These are phyloP conservation scores for Corella eumyota DNA, from an alignment of 23 tunicate genomes.

Conservation along the genomic window DNA sequence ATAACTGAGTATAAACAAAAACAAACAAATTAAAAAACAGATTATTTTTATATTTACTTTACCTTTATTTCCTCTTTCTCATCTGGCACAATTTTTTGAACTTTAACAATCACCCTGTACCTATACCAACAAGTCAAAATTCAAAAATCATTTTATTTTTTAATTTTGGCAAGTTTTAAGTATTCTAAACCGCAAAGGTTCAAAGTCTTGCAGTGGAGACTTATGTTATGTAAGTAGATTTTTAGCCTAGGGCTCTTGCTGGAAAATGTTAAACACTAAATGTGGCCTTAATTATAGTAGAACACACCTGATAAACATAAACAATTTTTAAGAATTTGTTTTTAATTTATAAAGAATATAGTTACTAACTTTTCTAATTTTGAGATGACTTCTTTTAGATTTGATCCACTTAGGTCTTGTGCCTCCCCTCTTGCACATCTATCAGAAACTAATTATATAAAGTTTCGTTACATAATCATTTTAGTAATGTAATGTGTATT, in stretches of 20 bases:
- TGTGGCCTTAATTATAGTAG: background rate
- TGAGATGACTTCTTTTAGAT: constrained; percentile 42
- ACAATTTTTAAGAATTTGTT: background rate
- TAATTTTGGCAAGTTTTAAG: no score
- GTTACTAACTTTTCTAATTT: constrained; percentile 22
- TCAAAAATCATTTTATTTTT: no score
- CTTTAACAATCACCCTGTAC: constrained; percentile 50
- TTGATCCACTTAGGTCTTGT: constrained; percentile 70
- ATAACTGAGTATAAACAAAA: no score
- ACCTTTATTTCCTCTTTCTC: constrained; percentile 46
- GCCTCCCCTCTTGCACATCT: constrained; percentile 66
- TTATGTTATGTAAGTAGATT: no score
- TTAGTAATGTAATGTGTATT: no score
- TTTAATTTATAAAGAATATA: no score
- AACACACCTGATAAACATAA: background rate
- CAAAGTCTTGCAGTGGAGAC: no score
- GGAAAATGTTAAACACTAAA: background rate
- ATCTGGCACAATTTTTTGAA: constrained; percentile 86
- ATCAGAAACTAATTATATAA: constrained; percentile 90
- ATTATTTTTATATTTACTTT: background rate
- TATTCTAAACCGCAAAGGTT: no score
- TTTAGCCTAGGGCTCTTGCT: no score
- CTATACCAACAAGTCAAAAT: constrained; percentile 9
- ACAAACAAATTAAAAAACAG: background rate
- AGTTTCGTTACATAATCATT: no score